Conservation (phyloP, 2,113 vertebrate species). For the Brachirus orientalis region DNA sequence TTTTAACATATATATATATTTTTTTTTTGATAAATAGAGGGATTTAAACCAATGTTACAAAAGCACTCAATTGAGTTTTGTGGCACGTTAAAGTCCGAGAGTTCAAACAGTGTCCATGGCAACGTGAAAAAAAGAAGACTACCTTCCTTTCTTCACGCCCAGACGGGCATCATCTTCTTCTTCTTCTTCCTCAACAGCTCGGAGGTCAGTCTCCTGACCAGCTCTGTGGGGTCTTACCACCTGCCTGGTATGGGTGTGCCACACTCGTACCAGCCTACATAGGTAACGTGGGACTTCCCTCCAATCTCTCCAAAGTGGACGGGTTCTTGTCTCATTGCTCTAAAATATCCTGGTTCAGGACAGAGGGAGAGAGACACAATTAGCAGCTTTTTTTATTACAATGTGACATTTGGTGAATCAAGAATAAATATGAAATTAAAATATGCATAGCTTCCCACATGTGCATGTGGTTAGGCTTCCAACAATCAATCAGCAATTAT, state of each 20-base stretch:
- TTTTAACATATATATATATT: too few relatives aligned
- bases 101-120: conserved; percentile 56
- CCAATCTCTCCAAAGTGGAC: conserved; percentile 95
- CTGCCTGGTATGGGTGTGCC: conserved; percentile 96
- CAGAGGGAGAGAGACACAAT: background rate
- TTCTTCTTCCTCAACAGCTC: conserved; percentile 28
- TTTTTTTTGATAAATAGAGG: conserved; percentile 88
- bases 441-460: too few relatives aligned
- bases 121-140: conserved; percentile 37
- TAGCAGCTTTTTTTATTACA: background rate
- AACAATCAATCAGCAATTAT: too few relatives aligned
- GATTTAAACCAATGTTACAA: conserved; percentile 80
- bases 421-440: too few relatives aligned
- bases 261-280: conserved; percentile 97
- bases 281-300: conserved; percentile 89
- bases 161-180: conserved; percentile 19
- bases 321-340: conserved; percentile 93
- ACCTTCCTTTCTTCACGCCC: conserved; percentile 12
- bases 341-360: conserved; percentile 87
- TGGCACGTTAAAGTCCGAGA: conserved; percentile 65
- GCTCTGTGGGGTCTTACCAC: conserved; percentile 83
- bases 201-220: conserved; percentile 26
- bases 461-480: too few relatives aligned
- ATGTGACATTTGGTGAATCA: background rate
- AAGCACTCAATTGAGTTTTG: conserved; percentile 76